Conservation (phyloP, 1,140 invertebrate species). For the Protaetia brevitarsis region DNA sequence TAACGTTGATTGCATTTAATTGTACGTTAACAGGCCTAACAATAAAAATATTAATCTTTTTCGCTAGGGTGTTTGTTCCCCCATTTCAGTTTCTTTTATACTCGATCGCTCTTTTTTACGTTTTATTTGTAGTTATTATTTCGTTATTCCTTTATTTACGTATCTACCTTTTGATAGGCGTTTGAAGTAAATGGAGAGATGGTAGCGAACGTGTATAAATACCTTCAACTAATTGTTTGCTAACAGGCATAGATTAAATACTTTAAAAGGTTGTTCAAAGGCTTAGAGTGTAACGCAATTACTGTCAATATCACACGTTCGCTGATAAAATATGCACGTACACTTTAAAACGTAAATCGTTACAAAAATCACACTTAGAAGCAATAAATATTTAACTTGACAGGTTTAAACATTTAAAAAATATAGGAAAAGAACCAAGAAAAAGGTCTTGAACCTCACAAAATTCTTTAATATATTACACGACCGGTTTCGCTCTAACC, state of each 20-base stretch:
- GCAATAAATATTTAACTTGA: too few relatives aligned
- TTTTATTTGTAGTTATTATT: not conserved
- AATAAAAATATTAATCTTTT: not conserved
- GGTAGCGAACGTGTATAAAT: constrained; percentile 44
- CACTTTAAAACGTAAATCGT: too few relatives aligned
- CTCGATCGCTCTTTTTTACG: constrained; percentile 40
- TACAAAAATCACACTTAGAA: too few relatives aligned
- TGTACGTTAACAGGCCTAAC: not conserved
- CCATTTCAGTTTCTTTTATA: constrained; percentile 27
- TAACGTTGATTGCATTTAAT: not conserved
- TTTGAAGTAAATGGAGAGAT: constrained; percentile 36
- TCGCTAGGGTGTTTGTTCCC: not conserved
- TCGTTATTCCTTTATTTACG: not conserved
- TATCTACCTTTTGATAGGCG: not conserved
- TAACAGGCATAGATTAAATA: not conserved
- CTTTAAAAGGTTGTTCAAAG: not conserved
- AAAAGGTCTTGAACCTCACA: too few relatives aligned
- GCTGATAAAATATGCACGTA: too few relatives aligned
- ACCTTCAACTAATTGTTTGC: not conserved
- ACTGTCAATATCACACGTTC: not conserved
- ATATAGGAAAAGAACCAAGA: too few relatives aligned
- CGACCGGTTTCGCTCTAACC: too few relatives aligned
- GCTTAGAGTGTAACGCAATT: not conserved
- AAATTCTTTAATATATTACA: too few relatives aligned
- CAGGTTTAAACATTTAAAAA: too few relatives aligned